phyloP scores from a whole-genome alignment of 2,888 invertebrate genomes.

The Calephelis perditalis region DNA sequence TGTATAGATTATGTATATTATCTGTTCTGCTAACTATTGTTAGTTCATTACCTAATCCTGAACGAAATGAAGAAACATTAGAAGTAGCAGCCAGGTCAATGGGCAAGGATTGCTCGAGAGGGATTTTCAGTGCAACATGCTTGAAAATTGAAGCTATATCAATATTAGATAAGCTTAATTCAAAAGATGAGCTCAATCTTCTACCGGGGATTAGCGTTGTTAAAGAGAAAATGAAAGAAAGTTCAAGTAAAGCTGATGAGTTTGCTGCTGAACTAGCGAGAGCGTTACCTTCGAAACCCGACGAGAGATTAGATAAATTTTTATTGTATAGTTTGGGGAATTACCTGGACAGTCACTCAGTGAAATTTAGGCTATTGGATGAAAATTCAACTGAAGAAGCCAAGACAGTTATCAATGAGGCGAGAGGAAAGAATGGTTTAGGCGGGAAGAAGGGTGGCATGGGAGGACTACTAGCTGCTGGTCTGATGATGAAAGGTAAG shows the following conservation, averaged over 20 bases:
- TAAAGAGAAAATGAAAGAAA: slow-evolving; percentile 57
- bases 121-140: slow-evolving; percentile 64
- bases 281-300: slow-evolving; percentile 86
- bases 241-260: slow-evolving; percentile 81
- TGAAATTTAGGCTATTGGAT: slow-evolving; percentile 84
- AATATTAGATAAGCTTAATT: slow-evolving; percentile 57
- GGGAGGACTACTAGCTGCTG: slow-evolving; percentile 72
- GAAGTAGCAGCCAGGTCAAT: slow-evolving; percentile 51
- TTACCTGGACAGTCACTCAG: slow-evolving; percentile 85
- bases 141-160: slow-evolving; percentile 67
- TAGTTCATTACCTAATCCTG: slow-evolving; percentile 55
- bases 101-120: slow-evolving; percentile 59
- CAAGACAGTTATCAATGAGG: slow-evolving; percentile 74
- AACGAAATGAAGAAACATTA: slow-evolving; percentile 43
- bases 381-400: slow-evolving; percentile 79
- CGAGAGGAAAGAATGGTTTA: slow-evolving; percentile 68
- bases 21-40: slow-evolving; percentile 41
- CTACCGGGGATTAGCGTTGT: slow-evolving; percentile 81
- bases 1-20: slow-evolving; percentile 47
- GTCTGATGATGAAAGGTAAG: slow-evolving; percentile 80
- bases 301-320: slow-evolving; percentile 86
- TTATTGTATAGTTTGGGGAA: slow-evolving; percentile 83
- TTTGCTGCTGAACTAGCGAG: slow-evolving; percentile 85
- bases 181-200: slow-evolving; percentile 58
- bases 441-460: slow-evolving; percentile 72